Conservation (phyloP, 2,797 vertebrate genomes). For the Aldrovandia affinis region DNA sequence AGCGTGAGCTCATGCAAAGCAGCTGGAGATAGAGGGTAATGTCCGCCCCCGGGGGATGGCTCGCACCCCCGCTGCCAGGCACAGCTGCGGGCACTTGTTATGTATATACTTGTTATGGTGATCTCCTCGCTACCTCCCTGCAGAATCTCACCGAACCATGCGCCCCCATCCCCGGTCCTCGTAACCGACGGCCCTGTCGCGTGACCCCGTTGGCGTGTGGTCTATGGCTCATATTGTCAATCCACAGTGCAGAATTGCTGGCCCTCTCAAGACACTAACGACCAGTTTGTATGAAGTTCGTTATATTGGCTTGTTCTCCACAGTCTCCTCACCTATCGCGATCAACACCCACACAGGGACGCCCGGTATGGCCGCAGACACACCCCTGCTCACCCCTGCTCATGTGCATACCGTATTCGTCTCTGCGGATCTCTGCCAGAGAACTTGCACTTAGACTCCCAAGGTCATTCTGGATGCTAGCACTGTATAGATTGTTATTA, state of each 20-base stretch:
- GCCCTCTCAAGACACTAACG: not conserved
- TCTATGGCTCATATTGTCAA: not conserved
- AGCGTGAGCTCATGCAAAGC: slow-evolving; percentile 29
- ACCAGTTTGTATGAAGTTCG: not conserved
- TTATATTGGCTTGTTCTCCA: not conserved
- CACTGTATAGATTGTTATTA: not conserved
- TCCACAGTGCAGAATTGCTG: not conserved
- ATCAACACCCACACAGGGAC: not conserved
- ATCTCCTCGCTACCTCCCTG: slow-evolving; percentile 54
- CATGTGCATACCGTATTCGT: not conserved
- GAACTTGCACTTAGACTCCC: not conserved
- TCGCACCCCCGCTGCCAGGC: slow-evolving; percentile 55
- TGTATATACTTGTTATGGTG: slow-evolving; percentile 49
- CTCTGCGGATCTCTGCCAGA: not conserved
- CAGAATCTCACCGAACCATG: slow-evolving; percentile 54
- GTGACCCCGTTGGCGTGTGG: not conserved
- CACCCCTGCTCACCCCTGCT: not conserved
- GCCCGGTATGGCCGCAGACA: not conserved
- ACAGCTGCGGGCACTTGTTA: slow-evolving; percentile 70
- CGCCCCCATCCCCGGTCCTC: slow-evolving; percentile 23
- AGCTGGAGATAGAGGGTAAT: slow-evolving; percentile 21
- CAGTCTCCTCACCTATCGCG: not conserved
- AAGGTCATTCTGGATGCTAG: not conserved
- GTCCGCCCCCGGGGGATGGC: not conserved
- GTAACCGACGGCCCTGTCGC: not conserved